A percentile compares a stretch with the other conserved stretches of the same genome.
These are phyloP conservation scores for Suillia variegata DNA, from an alignment of 2,888 invertebrate species.

Conservation along the genomic window DNA sequence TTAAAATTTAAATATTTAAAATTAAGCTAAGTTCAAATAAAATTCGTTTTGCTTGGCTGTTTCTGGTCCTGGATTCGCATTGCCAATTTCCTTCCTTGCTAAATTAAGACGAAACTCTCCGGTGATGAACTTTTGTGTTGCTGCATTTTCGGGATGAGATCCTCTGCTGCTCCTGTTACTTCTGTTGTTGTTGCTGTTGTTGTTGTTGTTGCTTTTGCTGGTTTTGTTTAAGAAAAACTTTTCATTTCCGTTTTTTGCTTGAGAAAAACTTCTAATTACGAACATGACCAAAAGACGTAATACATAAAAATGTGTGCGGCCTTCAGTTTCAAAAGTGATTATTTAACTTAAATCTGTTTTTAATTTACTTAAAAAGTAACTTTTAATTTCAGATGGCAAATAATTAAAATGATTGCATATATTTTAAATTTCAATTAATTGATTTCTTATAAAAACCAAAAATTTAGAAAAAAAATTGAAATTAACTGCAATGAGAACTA, in stretches of 20 bases:
- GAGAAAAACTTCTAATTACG: constrained; percentile 54
- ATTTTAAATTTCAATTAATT: no score
- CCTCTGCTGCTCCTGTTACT: neutral
- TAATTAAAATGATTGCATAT: no score
- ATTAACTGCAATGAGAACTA: no score
- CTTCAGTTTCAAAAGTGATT: neutral
- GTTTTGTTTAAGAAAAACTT: constrained; percentile 33
- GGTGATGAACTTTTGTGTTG: neutral
- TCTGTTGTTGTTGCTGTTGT: neutral
- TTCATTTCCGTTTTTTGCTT: constrained; percentile 42
- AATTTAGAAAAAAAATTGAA: no score
- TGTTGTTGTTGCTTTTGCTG: neutral
- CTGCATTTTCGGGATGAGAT: neutral
- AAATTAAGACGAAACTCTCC: neutral
- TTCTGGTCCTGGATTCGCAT: neutral
- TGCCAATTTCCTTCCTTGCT: neutral
- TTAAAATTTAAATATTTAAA: neutral
- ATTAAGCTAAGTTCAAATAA: neutral
- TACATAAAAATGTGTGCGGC: neutral
- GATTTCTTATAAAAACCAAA: no score
- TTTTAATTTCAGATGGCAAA: no score
- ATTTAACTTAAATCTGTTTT: constrained; percentile 9
- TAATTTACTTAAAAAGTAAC: no score
- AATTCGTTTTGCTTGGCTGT: neutral
- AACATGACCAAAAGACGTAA: constrained; percentile 48